These are phyloP conservation scores for Bimastos eiseni DNA, from an alignment of 2,888 invertebrate genomes.

Conservation along the genomic window DNA sequence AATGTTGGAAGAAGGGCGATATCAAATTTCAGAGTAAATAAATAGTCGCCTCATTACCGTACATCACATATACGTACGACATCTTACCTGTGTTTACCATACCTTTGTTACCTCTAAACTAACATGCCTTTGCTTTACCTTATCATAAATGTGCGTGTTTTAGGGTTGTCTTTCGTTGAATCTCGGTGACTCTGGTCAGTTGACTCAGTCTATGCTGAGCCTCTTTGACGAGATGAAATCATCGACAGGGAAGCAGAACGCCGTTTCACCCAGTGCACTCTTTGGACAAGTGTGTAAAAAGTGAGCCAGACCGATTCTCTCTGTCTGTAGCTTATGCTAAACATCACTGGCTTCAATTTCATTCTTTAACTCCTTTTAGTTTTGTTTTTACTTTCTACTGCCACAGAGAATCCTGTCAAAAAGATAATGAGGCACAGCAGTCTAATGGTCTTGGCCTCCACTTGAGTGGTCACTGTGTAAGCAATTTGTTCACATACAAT, in stretches of 20 bases:
- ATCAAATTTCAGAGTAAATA: no score
- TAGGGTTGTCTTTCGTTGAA: slow-evolving; percentile 51
- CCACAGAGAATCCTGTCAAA: not conserved
- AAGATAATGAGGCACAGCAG: not conserved
- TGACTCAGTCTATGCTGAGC: slow-evolving; percentile 59
- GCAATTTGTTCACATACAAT: no score
- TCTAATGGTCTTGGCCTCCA: no score
- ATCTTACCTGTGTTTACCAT: not conserved
- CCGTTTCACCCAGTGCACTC: slow-evolving; percentile 59
- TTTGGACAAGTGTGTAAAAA: slow-evolving; percentile 63
- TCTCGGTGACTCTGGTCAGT: slow-evolving; percentile 58
- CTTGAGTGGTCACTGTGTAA: no score
- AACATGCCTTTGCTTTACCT: not conserved
- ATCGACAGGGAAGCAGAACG: slow-evolving; percentile 48
- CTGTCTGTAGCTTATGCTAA: not conserved
- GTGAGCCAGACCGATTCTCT: slow-evolving; percentile 48
- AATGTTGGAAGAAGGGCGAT: no score
- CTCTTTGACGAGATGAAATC: slow-evolving; percentile 62
- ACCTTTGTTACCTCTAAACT: no score
- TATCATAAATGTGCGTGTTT: not conserved
- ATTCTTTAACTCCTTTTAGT: not conserved
- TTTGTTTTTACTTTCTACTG: no score
- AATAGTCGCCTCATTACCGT: no score
- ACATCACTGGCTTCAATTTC: not conserved
- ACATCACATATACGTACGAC: not conserved